phyloP scores from a whole-genome alignment of 2,888 invertebrate genomes.

The Boloria euphrosyne region DNA sequence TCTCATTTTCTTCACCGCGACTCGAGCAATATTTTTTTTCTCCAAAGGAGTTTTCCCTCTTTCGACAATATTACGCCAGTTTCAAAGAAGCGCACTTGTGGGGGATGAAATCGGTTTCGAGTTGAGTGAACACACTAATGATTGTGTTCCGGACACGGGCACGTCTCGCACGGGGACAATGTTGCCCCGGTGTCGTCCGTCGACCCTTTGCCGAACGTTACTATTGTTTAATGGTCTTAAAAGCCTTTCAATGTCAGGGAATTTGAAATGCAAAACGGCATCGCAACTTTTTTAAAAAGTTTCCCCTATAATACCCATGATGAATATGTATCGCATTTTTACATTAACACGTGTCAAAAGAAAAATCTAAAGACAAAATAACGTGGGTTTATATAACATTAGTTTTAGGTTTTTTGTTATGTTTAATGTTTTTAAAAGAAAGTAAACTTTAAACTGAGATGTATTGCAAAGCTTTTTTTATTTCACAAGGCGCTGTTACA shows the following conservation, averaged over 20 bases:
- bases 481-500: no score
- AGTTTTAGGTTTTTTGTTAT: no score
- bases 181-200: slow-evolving; percentile 51
- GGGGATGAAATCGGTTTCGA: slow-evolving; percentile 78
- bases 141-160: slow-evolving; percentile 74
- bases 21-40: slow-evolving; percentile 71
- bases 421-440: no score
- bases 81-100: slow-evolving; percentile 72
- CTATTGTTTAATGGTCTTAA: slow-evolving; percentile 69
- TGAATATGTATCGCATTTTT: not conserved
- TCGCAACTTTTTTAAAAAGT: slow-evolving; percentile 30
- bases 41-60: slow-evolving; percentile 72
- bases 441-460: no score
- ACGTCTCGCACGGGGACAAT: slow-evolving; percentile 49
- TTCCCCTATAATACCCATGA: not conserved
- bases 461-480: no score
- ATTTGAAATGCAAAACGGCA: slow-evolving; percentile 42
- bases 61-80: slow-evolving; percentile 79
- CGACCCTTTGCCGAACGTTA: slow-evolving; percentile 68
- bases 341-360: not conserved
- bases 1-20: slow-evolving; percentile 72
- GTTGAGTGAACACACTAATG: slow-evolving; percentile 81
- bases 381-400: no score
- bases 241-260: slow-evolving; percentile 59
- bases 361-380: no score